A percentile compares a stretch with the other conserved stretches of the same genome.
These are phyloP conservation scores for Camponotus vicinus DNA, from an alignment of 1,140 invertebrate genomes.

Conservation along the genomic window DNA sequence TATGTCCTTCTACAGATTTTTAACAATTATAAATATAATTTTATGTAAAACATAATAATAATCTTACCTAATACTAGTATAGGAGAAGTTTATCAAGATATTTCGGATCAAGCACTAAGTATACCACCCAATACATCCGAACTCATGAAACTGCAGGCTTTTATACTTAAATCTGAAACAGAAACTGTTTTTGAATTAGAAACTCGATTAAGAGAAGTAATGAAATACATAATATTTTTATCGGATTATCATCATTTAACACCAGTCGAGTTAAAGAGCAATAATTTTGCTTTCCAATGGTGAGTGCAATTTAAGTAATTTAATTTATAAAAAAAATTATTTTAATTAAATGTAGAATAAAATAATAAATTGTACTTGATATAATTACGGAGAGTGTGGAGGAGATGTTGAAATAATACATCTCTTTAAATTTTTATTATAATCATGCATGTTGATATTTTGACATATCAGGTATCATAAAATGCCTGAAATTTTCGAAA, in stretches of 20 bases:
- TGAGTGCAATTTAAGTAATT: slow-evolving; percentile 58
- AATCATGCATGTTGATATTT: neutral
- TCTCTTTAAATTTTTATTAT: neutral
- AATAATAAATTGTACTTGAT: neutral
- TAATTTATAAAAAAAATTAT: neutral
- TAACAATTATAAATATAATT: neutral
- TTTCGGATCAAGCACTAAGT: slow-evolving; percentile 92
- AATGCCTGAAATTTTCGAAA: slow-evolving; percentile 93
- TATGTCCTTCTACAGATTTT: slow-evolving; percentile 84
- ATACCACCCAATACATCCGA: slow-evolving; percentile 94
- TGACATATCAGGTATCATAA: slow-evolving; percentile 87
- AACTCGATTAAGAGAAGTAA: slow-evolving; percentile 89
- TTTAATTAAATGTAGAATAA: neutral
- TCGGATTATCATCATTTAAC: slow-evolving; percentile 93
- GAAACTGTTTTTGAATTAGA: slow-evolving; percentile 92
- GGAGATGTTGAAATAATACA: neutral
- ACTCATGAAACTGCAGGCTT: slow-evolving; percentile 93
- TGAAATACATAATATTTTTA: slow-evolving; percentile 91
- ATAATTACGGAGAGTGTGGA: neutral
- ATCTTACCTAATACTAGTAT: slow-evolving; percentile 87
- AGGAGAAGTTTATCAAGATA: slow-evolving; percentile 94
- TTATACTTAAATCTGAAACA: slow-evolving; percentile 92
- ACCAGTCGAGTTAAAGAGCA: slow-evolving; percentile 94
- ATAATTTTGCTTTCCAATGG: slow-evolving; percentile 95
- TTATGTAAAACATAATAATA: slow-evolving; percentile 2